Conservation (phyloP, 2,113 vertebrate genomes). For the Thunnus thynnus region DNA sequence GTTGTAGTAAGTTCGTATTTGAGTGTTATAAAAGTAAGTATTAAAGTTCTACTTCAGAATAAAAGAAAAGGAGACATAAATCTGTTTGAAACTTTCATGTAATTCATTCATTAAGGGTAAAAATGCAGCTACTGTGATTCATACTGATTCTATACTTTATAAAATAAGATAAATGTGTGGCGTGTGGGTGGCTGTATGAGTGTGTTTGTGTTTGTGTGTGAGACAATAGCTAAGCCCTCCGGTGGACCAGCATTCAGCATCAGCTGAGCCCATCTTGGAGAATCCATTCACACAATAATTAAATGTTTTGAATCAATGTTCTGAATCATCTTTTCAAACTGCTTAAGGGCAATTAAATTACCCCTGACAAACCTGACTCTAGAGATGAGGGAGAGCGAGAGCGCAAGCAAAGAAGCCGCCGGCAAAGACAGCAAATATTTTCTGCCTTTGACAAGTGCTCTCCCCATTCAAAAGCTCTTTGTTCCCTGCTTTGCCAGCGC, state of each 20-base stretch:
- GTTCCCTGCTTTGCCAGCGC: constrained; percentile 91
- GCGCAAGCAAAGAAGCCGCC: constrained; percentile 80
- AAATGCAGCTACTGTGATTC: neutral
- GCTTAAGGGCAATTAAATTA: constrained; percentile 96
- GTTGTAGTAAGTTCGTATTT: neutral
- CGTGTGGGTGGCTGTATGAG: constrained; percentile 11
- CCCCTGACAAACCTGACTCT: constrained; percentile 96
- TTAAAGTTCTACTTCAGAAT: neutral
- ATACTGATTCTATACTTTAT: constrained; percentile 3
- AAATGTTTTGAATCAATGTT: constrained; percentile 97
- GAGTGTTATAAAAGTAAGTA: neutral
- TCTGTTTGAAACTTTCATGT: neutral
- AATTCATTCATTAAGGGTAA: neutral
- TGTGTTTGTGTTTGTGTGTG: constrained; percentile 33
- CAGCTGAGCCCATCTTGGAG: constrained; percentile 89
- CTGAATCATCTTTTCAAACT: constrained; percentile 99
- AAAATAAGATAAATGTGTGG: neutral
- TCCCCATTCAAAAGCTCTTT: constrained; percentile 93
- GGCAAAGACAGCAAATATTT: constrained; percentile 91
- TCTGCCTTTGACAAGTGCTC: constrained; percentile 92
- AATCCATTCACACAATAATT: constrained; percentile 98
- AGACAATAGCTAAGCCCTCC: constrained; percentile 75
- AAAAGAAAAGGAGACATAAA: neutral
- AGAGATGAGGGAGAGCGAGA: constrained; percentile 79
- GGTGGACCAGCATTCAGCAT: constrained; percentile 87